phyloP scores from a whole-genome alignment of 2,888 invertebrate genomes.

The Chrysina gloriosa region DNA sequence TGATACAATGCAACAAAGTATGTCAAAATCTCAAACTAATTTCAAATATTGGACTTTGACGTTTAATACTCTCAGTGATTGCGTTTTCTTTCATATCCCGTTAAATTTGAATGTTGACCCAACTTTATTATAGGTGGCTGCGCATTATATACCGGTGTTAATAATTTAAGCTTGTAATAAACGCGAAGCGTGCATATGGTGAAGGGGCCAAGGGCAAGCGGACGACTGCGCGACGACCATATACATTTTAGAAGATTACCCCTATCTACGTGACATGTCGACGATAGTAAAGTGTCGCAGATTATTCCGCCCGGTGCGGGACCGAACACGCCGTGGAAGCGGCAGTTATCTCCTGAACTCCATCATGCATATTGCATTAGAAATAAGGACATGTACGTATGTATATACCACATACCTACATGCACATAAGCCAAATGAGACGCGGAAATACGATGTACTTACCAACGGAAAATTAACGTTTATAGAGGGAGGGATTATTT shows the following conservation, averaged over 20 bases:
- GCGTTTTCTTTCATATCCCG: not conserved
- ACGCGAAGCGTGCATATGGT: not conserved
- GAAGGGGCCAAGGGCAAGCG: not conserved
- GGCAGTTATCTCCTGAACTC: slow-evolving; percentile 22
- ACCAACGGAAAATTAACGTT: not conserved
- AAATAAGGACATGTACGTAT: slow-evolving; percentile 5
- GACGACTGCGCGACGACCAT: not conserved
- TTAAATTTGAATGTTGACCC: not conserved
- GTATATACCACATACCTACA: not conserved
- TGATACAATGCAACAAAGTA: too few species aligned
- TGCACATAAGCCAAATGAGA: not conserved
- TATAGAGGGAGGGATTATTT: too few species aligned
- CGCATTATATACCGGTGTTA: too few species aligned
- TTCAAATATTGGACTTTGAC: too few species aligned
- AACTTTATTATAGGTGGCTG: not conserved
- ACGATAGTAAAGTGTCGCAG: slow-evolving; percentile 17
- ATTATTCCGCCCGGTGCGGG: slow-evolving; percentile 14
- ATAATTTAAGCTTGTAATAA: not conserved
- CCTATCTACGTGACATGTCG: slow-evolving; percentile 22
- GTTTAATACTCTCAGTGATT: too few species aligned
- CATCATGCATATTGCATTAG: slow-evolving; percentile 20
- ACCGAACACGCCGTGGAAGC: not conserved
- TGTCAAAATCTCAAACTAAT: too few species aligned
- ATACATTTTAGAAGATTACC: slow-evolving; percentile 20
- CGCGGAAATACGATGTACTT: not conserved